Conservation (phyloP, 2,888 invertebrate genomes). For the Amiota mariae region DNA sequence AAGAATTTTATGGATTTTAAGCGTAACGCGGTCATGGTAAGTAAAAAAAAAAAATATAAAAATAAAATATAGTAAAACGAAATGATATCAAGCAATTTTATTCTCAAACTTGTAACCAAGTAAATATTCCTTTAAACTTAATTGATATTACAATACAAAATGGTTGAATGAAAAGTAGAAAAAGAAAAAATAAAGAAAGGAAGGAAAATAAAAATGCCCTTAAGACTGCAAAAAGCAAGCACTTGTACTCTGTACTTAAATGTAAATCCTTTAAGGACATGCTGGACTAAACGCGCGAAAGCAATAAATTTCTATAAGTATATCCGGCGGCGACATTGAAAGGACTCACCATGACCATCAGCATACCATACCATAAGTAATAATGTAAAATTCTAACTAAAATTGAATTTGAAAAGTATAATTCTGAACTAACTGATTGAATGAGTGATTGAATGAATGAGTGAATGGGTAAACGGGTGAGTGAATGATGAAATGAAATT, state of each 20-base stretch:
- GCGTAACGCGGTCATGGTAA: constrained; percentile 92
- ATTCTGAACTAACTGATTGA: not conserved
- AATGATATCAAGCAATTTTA: not conserved
- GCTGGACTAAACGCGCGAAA: constrained; percentile 39
- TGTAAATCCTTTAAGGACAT: constrained; percentile 28
- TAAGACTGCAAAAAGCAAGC: too few relatives aligned
- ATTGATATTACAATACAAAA: not conserved
- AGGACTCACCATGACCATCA: too few relatives aligned
- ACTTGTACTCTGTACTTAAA: constrained; percentile 44
- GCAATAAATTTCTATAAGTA: constrained; percentile 64
- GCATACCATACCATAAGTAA: too few relatives aligned
- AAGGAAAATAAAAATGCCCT: not conserved
- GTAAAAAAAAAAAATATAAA: constrained; percentile 60
- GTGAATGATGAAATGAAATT: not conserved
- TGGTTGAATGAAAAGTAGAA: not conserved
- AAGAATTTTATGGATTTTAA: constrained; percentile 96
- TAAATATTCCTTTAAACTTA: too few relatives aligned
- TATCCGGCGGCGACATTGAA: constrained; percentile 34
- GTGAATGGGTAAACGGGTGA: too few relatives aligned
- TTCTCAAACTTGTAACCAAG: too few relatives aligned
- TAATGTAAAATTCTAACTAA: constrained; percentile 17
- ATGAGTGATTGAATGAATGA: not conserved
- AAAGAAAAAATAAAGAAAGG: not conserved
- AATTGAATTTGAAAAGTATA: constrained; percentile 64
- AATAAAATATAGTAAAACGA: not conserved